Conservation (phyloP, 2,888 invertebrate genomes). For the Amiota communis region DNA sequence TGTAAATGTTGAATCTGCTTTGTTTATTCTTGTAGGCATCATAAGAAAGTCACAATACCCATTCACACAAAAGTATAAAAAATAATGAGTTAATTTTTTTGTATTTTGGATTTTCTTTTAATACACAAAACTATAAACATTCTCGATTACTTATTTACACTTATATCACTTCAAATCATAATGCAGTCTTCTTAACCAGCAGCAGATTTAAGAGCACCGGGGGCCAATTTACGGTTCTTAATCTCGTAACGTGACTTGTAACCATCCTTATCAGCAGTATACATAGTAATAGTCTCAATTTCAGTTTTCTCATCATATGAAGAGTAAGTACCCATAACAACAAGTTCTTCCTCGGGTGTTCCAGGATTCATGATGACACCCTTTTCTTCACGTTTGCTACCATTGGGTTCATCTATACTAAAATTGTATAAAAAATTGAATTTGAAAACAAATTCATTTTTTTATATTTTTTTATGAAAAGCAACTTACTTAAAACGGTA, state of each 20-base stretch:
- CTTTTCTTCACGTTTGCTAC: slow-evolving; percentile 70
- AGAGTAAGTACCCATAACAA: slow-evolving; percentile 70
- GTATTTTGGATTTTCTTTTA: no score
- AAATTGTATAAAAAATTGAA: not conserved
- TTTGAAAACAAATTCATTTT: not conserved
- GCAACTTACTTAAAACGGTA: slow-evolving; percentile 67
- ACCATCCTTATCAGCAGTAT: slow-evolving; percentile 72
- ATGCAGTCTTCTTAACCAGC: slow-evolving; percentile 56
- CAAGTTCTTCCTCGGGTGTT: slow-evolving; percentile 67
- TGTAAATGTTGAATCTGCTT: no score
- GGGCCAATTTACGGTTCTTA: slow-evolving; percentile 67
- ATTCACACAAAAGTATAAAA: no score
- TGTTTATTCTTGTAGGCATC: no score
- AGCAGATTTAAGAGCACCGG: slow-evolving; percentile 61
- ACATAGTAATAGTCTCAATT: slow-evolving; percentile 69
- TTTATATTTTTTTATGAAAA: not conserved
- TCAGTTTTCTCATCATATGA: slow-evolving; percentile 67
- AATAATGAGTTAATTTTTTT: no score
- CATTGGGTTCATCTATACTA: slow-evolving; percentile 69
- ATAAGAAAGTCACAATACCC: no score
- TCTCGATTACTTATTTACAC: no score
- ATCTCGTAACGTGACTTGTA: slow-evolving; percentile 68
- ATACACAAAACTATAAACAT: no score
- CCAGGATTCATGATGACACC: slow-evolving; percentile 71
- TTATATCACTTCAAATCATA: slow-evolving; percentile 17